Conservation (phyloP, 2,797 vertebrate genomes). For the Phrynocephalus forsythii region DNA sequence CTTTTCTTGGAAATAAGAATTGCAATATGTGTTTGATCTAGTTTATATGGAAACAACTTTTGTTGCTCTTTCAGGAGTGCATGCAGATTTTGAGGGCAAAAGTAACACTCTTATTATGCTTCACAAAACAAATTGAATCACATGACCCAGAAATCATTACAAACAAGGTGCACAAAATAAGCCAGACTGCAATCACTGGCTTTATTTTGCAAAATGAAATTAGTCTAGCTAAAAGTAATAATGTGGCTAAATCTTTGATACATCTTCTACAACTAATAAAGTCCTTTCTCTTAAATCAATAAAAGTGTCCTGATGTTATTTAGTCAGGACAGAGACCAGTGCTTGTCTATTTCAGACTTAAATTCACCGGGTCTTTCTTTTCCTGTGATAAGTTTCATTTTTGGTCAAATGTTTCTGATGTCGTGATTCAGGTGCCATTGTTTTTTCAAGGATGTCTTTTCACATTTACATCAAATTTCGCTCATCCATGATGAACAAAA, state of each 20-base stretch:
- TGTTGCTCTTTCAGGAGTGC: slow-evolving; percentile 51
- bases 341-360: slow-evolving; percentile 18
- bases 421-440: background rate
- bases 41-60: slow-evolving; percentile 70
- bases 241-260: slow-evolving; percentile 65
- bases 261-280: slow-evolving; percentile 78
- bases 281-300: slow-evolving; percentile 53
- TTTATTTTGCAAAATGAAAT: slow-evolving; percentile 78
- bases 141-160: slow-evolving; percentile 78
- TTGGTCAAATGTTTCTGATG: background rate
- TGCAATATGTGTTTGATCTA: slow-evolving; percentile 53
- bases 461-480: background rate
- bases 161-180: slow-evolving; percentile 77
- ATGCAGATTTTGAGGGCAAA: slow-evolving; percentile 69
- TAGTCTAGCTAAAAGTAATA: slow-evolving; percentile 82
- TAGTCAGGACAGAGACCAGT: slow-evolving; percentile 18
- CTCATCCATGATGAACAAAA: too few species aligned
- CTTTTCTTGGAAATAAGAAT: slow-evolving; percentile 62
- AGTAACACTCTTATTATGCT: slow-evolving; percentile 69
- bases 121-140: slow-evolving; percentile 76
- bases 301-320: slow-evolving; percentile 42
- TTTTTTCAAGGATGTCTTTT: background rate
- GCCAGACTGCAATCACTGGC: slow-evolving; percentile 74
- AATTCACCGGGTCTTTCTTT: background rate
- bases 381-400: background rate